A percentile compares a stretch with the other conserved stretches of the same genome.
Conservation (phyloP, 2,113 vertebrate species). For the Archocentrus centrarchus region DNA sequence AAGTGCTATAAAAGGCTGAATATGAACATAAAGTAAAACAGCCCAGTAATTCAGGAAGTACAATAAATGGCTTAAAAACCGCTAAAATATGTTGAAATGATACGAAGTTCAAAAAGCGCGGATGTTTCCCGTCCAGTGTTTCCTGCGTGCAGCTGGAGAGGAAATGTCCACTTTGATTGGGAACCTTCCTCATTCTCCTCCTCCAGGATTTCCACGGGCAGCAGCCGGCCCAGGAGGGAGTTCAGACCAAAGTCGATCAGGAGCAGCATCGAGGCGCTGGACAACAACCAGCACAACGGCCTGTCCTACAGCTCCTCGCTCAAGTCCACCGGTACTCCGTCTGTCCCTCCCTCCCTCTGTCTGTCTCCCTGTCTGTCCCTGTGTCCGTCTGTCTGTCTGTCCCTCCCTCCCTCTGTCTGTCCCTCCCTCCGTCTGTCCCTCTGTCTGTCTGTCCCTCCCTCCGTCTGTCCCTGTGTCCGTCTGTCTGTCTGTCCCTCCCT, state of each 20-base stretch:
- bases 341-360: no score
- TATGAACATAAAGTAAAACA: no score
- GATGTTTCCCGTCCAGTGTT: neutral
- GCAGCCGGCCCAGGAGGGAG: constrained; percentile 84
- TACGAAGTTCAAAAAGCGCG: neutral
- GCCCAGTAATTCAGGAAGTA: no score
- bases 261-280: constrained; percentile 78
- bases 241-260: constrained; percentile 85
- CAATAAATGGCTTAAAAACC: no score
- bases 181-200: neutral
- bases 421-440: no score
- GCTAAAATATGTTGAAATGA: neutral
- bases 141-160: neutral
- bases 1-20: no score
- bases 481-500: no score
- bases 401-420: no score
- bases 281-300: constrained; percentile 85
- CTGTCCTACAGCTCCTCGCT: constrained; percentile 79
- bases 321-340: constrained; percentile 83
- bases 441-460: no score
- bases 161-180: no score
- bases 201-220: constrained; percentile 85
- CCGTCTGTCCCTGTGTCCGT: no score
- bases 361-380: no score
- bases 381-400: neutral